Conservation (phyloP, 2,888 invertebrate genomes). For the Rhamnusium bicolor region DNA sequence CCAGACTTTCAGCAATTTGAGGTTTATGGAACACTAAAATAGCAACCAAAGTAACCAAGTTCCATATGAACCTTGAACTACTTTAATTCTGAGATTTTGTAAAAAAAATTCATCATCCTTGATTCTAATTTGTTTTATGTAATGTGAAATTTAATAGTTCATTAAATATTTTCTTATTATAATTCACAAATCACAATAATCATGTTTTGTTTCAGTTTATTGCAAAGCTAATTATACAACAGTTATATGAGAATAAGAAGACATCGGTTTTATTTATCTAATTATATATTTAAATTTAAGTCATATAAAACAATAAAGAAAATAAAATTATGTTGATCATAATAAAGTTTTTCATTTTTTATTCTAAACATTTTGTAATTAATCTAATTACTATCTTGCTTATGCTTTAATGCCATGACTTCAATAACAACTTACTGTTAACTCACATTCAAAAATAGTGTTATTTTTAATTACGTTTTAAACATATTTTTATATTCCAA, state of each 20-base stretch:
- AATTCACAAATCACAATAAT: neutral
- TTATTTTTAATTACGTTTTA: neutral
- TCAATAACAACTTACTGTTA: neutral
- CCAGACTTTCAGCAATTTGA: too few relatives aligned
- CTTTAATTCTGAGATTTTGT: too few relatives aligned
- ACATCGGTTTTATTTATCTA: neutral
- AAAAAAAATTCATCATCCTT: too few relatives aligned
- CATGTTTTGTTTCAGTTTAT: slow-evolving; percentile 68
- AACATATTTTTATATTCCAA: neutral
- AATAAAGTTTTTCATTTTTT: neutral
- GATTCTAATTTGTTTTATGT: too few relatives aligned
- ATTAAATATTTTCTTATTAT: too few relatives aligned
- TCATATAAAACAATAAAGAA: neutral
- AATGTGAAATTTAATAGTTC: too few relatives aligned
- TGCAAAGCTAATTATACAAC: slow-evolving; percentile 72
- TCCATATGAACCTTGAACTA: too few relatives aligned
- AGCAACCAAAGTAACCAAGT: too few relatives aligned
- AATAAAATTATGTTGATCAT: neutral
- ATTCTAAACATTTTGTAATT: neutral
- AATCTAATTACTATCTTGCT: too few relatives aligned
- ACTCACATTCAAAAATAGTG: neutral
- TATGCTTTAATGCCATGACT: neutral
- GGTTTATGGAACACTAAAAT: too few relatives aligned
- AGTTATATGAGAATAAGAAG: slow-evolving; percentile 35
- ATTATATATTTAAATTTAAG: slow-evolving; percentile 8